A percentile compares a stretch with the other conserved stretches of the same genome.
phyloP scores from a whole-genome alignment of 1,140 invertebrate genomes.

The Gonioctena quinquepunctata region DNA sequence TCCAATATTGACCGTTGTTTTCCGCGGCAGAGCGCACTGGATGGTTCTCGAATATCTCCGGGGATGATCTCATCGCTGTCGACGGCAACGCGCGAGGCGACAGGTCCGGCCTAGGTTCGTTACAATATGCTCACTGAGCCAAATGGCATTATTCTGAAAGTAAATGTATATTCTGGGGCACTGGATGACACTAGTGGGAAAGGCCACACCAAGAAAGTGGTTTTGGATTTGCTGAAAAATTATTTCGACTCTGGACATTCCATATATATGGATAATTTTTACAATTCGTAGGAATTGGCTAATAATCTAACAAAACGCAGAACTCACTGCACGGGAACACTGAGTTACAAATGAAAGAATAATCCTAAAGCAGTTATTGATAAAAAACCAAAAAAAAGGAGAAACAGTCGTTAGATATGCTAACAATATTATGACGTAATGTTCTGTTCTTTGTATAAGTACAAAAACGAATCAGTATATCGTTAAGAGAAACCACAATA shows the following conservation, averaged over 20 bases:
- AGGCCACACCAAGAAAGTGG: conserved; percentile 16
- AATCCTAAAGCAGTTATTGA: conserved; percentile 30
- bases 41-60: too few relatives aligned
- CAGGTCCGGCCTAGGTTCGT: too few relatives aligned
- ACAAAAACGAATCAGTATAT: conserved; percentile 23
- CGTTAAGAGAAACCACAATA: conserved; percentile 31
- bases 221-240: conserved; percentile 21
- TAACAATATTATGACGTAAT: conserved; percentile 30
- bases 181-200: conserved; percentile 8
- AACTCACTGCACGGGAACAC: not conserved
- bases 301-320: conserved; percentile 44
- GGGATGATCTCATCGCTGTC: too few relatives aligned
- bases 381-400: conserved; percentile 28
- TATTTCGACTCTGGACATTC: conserved; percentile 34
- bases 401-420: conserved; percentile 42
- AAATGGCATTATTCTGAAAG: conserved; percentile 42
- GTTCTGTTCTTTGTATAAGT: conserved; percentile 44
- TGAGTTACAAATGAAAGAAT: not conserved
- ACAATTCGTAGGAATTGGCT: conserved; percentile 44
- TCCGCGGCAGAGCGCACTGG: too few relatives aligned
- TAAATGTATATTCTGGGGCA: conserved; percentile 34
- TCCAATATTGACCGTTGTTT: too few relatives aligned
- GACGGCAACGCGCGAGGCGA: too few relatives aligned
- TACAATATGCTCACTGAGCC: conserved; percentile 51
- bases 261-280: not conserved